Conservation (phyloP, 2,888 invertebrate species). For the Teleogryllus oceanicus region DNA sequence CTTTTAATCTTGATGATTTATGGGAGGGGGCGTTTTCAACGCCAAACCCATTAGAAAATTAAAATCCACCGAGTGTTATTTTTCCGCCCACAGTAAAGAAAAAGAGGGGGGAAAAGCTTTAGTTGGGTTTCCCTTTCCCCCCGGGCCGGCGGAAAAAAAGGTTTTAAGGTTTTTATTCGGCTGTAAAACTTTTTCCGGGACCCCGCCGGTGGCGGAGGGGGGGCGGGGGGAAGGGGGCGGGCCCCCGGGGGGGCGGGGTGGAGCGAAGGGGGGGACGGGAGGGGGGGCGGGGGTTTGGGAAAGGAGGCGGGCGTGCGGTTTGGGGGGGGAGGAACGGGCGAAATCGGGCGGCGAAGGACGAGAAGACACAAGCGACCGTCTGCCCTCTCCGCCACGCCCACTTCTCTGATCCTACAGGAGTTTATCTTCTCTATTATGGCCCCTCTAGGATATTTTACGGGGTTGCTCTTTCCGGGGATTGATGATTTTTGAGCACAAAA, state of each 20-base stretch:
- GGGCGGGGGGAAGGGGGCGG: not conserved
- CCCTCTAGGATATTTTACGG: too few species aligned
- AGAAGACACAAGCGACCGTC: too few species aligned
- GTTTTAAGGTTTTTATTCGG: not conserved
- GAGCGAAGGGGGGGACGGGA: not conserved
- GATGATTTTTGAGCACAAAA: too few species aligned
- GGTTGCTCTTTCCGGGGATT: too few species aligned
- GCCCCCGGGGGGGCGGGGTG: not conserved
- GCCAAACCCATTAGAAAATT: conserved; percentile 2
- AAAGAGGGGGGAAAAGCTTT: conserved; percentile 4
- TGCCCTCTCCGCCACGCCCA: too few species aligned
- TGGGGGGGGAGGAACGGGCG: not conserved
- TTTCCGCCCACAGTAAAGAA: not conserved
- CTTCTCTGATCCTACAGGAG: too few species aligned
- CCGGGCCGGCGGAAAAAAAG: not conserved
- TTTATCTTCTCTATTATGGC: too few species aligned
- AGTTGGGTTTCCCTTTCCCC: conserved; percentile 5
- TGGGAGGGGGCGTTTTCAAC: not conserved
- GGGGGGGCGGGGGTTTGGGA: not conserved
- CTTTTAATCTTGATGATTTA: not conserved
- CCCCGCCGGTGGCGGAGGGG: not conserved
- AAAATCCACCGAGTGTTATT: not conserved
- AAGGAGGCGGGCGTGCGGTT: not conserved
- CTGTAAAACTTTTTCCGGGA: conserved; percentile 10
- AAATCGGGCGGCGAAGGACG: not conserved